Evolutionary conservation across 2,113 vertebrate genomes (phyloP).

Genomic region (Lagopus leucura): DNA sequence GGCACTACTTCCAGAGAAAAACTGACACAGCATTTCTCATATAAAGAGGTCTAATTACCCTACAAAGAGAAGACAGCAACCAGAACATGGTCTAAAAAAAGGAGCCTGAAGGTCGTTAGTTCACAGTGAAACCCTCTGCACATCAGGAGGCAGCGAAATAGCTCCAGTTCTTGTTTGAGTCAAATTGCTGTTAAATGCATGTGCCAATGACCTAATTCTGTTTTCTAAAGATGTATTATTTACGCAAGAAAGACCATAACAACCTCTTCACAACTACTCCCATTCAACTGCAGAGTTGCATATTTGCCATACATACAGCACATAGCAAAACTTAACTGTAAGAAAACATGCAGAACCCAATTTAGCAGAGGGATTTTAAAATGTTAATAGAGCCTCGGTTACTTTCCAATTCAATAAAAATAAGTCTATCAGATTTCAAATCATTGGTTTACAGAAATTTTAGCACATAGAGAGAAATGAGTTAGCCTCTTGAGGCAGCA

Average conservation of each 20-base stretch:
- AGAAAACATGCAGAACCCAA: background rate
- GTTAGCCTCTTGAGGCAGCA: background rate
- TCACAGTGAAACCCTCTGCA: background rate
- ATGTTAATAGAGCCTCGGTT: background rate
- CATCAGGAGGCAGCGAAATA: background rate
- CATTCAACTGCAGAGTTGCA: background rate
- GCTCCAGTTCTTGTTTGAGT: conserved; percentile 34
- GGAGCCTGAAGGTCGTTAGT: background rate
- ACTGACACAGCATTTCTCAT: background rate
- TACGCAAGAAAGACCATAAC: conserved; percentile 47
- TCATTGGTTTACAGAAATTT: background rate
- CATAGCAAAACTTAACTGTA: background rate
- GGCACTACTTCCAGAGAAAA: too few relatives aligned
- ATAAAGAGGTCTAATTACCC: background rate
- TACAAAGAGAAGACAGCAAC: background rate
- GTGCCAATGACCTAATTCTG: conserved; percentile 59
- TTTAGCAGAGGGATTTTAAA: background rate
- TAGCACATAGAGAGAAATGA: conserved; percentile 31
- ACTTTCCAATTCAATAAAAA: conserved; percentile 9
- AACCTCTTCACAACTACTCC: conserved; percentile 7
- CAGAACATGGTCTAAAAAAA: background rate
- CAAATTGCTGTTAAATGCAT: conserved; percentile 46
- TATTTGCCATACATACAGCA: background rate
- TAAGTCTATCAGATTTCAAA: background rate
- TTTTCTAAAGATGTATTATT: conserved; percentile 65